Evolutionary conservation across 2,888 invertebrate species (phyloP).

Genomic region (Teleogryllus oceanicus): DNA sequence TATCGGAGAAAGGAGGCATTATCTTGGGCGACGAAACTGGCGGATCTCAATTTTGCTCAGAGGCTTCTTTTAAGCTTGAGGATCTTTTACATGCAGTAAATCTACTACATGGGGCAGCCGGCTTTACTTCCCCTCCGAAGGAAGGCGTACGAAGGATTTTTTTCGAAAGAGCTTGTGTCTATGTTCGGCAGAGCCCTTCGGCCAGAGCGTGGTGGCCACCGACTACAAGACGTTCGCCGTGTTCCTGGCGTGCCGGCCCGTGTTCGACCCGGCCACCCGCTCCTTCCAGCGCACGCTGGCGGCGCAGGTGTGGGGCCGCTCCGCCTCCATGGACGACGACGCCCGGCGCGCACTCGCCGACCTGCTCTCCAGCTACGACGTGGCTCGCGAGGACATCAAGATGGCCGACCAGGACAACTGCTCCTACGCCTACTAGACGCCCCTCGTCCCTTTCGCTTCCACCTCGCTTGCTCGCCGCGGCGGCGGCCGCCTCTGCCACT

Average conservation of each 20-base stretch:
- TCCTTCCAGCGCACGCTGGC: constrained; percentile 32
- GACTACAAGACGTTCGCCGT: constrained; percentile 37
- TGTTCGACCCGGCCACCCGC: constrained; percentile 32
- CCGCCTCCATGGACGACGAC: constrained; percentile 31
- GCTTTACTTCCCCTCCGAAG: no score
- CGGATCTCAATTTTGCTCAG: no score
- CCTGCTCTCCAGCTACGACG: constrained; percentile 35
- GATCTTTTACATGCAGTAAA: no score
- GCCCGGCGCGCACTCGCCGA: constrained; percentile 31
- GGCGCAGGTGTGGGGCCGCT: constrained; percentile 33
- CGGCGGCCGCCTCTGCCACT: no score
- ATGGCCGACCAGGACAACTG: constrained; percentile 34
- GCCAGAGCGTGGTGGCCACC: constrained; percentile 34
- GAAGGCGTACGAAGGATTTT: no score
- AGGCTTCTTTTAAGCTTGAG: no score
- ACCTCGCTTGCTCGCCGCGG: no score
- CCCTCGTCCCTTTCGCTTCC: not conserved
- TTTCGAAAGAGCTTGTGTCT: no score
- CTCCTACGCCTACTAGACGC: constrained; percentile 2
- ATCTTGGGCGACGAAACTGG: no score
- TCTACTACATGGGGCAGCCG: no score
- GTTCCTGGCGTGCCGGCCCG: constrained; percentile 33
- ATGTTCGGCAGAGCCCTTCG: constrained; percentile 30
- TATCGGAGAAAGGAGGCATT: no score
- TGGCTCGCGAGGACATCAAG: constrained; percentile 31